Conservation (phyloP, 2,113 vertebrate genomes). For the Anas platyrhynchos region DNA sequence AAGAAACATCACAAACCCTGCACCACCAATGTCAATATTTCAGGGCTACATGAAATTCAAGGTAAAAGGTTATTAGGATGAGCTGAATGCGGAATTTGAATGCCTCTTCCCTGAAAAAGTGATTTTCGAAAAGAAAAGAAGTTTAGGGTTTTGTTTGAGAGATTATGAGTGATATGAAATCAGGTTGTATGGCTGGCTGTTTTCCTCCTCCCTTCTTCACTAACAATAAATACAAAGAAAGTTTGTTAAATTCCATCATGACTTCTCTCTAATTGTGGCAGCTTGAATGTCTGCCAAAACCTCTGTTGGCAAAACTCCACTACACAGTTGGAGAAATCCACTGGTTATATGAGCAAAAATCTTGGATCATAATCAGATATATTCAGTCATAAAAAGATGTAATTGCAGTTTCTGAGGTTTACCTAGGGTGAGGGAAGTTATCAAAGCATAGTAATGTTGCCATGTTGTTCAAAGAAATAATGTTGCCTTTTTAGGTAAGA, state of each 20-base stretch:
- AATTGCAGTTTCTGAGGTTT: neutral
- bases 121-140: neutral
- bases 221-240: neutral
- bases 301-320: conserved; percentile 17
- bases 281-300: neutral
- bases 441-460: neutral
- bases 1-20: neutral
- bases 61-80: neutral
- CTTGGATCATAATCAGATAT: neutral
- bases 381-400: neutral
- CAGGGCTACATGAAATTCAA: neutral
- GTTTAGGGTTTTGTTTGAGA: neutral
- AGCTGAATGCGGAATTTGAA: neutral
- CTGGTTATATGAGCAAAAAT: neutral
- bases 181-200: neutral
- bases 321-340: neutral
- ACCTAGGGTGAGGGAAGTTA: neutral
- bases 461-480: neutral
- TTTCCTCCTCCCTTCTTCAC: neutral
- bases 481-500: neutral
- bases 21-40: neutral
- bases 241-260: neutral
- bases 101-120: neutral
- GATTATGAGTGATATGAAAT: neutral
- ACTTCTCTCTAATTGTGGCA: neutral